These are phyloP conservation scores for Alouatta palliata DNA, from an alignment of 2,113 vertebrate genomes.

Conservation along the genomic window DNA sequence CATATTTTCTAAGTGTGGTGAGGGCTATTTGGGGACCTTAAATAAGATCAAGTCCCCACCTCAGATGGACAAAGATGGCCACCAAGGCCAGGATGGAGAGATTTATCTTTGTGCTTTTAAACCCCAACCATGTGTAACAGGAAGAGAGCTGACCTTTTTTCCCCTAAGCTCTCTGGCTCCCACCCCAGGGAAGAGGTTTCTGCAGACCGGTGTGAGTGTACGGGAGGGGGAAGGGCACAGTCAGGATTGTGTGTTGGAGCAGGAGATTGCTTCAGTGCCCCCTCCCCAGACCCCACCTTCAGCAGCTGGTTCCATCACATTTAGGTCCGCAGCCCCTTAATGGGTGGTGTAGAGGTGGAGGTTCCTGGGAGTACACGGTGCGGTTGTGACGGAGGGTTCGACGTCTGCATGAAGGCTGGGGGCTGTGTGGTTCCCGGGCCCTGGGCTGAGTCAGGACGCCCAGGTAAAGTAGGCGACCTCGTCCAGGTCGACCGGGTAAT, in stretches of 20 bases:
- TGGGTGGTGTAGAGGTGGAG: background rate
- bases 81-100: background rate
- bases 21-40: slow-evolving; percentile 1
- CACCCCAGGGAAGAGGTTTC: background rate
- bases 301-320: background rate
- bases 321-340: background rate
- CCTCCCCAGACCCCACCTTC: background rate
- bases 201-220: background rate
- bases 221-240: too few relatives aligned
- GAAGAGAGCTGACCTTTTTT: background rate
- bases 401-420: background rate
- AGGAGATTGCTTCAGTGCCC: background rate
- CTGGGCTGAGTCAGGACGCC: slow-evolving; percentile 71
- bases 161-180: background rate
- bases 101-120: slow-evolving; percentile 64
- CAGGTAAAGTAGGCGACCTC: slow-evolving; percentile 95
- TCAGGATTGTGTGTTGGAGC: background rate
- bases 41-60: background rate
- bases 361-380: background rate
- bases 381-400: background rate
- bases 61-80: slow-evolving; percentile 17
- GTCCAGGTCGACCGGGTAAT: slow-evolving; percentile 94
- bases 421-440: background rate
- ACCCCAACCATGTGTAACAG: background rate
- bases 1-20: slow-evolving; percentile 47